A percentile compares a stretch with the other conserved stretches of the same genome.
Conservation (phyloP, 2,113 vertebrate genomes). For the Cinclus mexicanus region DNA sequence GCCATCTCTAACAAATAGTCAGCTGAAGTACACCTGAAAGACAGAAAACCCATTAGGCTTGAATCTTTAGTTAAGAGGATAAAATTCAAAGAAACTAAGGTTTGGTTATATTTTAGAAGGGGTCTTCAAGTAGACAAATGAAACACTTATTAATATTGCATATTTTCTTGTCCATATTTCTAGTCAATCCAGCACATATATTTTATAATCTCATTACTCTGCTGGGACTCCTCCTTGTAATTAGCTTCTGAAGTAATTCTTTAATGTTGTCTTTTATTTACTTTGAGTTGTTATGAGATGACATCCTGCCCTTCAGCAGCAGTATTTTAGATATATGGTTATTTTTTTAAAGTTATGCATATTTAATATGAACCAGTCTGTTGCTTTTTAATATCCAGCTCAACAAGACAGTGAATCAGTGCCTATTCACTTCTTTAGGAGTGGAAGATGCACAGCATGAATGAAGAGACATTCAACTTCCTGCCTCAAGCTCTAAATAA, state of each 20-base stretch:
- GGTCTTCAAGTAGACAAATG: neutral
- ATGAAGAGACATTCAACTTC: neutral
- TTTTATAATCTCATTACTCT: neutral
- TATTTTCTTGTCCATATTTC: neutral
- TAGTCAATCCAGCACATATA: neutral
- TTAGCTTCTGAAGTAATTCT: slow-evolving; percentile 15
- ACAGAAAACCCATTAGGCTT: neutral
- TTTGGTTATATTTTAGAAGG: neutral
- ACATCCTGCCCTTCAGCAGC: neutral
- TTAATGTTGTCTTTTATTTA: neutral
- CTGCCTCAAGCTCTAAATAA: neutral
- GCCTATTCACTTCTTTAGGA: neutral
- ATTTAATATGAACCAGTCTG: neutral
- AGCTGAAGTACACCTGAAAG: neutral
- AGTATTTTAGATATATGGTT: neutral
- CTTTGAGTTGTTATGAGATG: neutral
- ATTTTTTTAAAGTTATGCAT: neutral
- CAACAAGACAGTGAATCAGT: neutral
- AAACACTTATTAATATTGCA: neutral
- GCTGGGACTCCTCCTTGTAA: neutral
- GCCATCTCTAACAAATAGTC: neutral
- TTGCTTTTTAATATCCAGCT: neutral
- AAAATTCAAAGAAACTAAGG: neutral
- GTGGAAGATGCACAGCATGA: neutral
- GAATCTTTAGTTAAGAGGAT: neutral